Evolutionary conservation across 2,113 vertebrate species (phyloP).

Genomic region (Cisticola juncidis): DNA sequence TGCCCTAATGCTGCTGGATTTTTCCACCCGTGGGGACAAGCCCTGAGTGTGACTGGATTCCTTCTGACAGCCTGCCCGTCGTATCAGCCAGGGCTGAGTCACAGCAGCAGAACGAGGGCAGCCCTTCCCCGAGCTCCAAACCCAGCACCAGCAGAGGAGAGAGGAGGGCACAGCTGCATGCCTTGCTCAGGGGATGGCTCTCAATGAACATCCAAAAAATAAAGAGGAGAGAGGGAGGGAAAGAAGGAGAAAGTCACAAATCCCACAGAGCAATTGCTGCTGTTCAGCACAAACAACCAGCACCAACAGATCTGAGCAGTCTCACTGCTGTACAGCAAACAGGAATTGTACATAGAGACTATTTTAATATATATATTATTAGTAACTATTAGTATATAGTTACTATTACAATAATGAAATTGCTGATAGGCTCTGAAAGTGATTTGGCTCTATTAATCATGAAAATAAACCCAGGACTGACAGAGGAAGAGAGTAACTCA

Average conservation of each 20-base stretch:
- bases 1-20: background rate
- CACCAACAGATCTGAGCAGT: background rate
- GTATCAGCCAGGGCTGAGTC: background rate
- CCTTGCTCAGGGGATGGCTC: background rate
- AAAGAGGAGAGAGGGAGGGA: accelerated
- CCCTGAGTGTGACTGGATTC: background rate
- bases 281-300: background rate
- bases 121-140: background rate
- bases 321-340: background rate
- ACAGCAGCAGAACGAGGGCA: background rate
- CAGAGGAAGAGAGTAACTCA: background rate
- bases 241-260: background rate
- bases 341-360: background rate
- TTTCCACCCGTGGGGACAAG: background rate
- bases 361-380: background rate
- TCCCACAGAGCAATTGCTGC: accelerated
- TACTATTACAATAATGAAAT: background rate
- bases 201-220: background rate
- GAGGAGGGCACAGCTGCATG: background rate
- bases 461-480: background rate
- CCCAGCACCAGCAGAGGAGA: background rate
- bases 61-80: constrained; percentile 41
- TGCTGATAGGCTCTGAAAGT: background rate
- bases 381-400: background rate
- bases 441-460: background rate